These are phyloP conservation scores for Enteromius treurensis DNA, from an alignment of 2,797 vertebrate species.

Conservation along the genomic window DNA sequence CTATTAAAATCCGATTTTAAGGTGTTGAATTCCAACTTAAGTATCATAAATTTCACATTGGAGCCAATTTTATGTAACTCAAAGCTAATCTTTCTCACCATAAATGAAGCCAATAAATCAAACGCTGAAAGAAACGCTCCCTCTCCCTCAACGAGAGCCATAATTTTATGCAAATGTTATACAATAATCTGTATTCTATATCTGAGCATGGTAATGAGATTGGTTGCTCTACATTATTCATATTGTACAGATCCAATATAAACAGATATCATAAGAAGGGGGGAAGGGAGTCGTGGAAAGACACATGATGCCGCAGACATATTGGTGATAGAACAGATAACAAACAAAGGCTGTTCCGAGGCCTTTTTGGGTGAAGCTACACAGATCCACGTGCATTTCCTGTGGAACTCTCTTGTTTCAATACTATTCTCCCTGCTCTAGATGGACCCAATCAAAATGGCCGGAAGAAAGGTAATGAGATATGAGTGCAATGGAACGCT, in stretches of 20 bases:
- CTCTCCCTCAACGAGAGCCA: constrained; percentile 36
- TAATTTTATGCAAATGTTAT: constrained; percentile 59
- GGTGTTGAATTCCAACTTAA: constrained; percentile 37
- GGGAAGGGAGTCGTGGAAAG: neutral
- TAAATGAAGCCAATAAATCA: constrained; percentile 53
- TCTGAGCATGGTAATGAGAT: constrained; percentile 52
- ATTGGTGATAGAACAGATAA: constrained; percentile 20
- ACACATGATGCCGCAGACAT: constrained; percentile 27
- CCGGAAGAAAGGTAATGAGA: constrained; percentile 44
- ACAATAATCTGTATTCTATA: constrained; percentile 58
- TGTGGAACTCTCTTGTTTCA: constrained; percentile 42
- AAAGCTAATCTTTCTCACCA: constrained; percentile 45
- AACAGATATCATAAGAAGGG: constrained; percentile 51
- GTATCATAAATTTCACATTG: constrained; percentile 34
- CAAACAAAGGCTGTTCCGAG: constrained; percentile 22
- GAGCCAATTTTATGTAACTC: constrained; percentile 37
- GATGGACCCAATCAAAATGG: constrained; percentile 46
- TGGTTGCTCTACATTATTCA: constrained; percentile 56
- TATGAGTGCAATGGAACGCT: constrained; percentile 41
- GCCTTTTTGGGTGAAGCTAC: constrained; percentile 11
- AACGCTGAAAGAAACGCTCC: constrained; percentile 21
- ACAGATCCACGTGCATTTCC: constrained; percentile 21
- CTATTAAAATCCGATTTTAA: constrained; percentile 27
- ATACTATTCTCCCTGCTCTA: constrained; percentile 9
- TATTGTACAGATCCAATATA: constrained; percentile 53